Base-by-base conservation (phyloP, 1,140 invertebrate genomes). In the Proales similis region DNA sequence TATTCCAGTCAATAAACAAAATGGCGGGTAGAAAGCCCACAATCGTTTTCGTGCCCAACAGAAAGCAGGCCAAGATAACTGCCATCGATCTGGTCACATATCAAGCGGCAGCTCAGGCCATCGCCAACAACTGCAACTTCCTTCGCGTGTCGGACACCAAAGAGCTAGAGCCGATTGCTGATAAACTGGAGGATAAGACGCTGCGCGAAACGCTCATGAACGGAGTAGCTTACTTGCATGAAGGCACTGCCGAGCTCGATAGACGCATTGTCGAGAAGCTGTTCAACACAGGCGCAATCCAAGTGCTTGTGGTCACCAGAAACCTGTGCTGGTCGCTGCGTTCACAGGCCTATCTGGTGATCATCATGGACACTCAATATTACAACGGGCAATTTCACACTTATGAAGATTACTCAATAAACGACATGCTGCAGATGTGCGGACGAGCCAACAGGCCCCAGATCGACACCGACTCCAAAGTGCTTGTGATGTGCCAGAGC, bases 351-450 rank as follows among this genome's bases (percentile, higher is more conserved):
- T 88, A 97, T 75, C 81, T 98, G 14, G 90, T 92, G 0, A 83
- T 99, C 26, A 86, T 99, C 14, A 95, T 96, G 84, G 95, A 99
- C 70, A 96, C 94, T 0, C 91, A 97, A 72, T 82, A 83, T 66
- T 99, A 98, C 75, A 94, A 98, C 77, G 95, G 94, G 45, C 93
- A 95, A 68, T 75, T 76, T 38, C 76, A 78, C 65, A 70, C 73
- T 17, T 81, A 98, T 78, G 93, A 97, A 77, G 94, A 98, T 76
- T 99, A 97, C 75, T 89, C 92, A 0, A 84, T 98, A 27, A 92
- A 88, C 2, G 92, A 97, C 74, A 88, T 99, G 0, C 77, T 99
- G 7, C 92, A 98, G 78, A 98, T 98, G 93, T 82, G 97, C 45
- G 91, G 93, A 0, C 79, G 73, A 63, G 79, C 79, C 20, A 80